Evolutionary conservation across 2,888 invertebrate genomes (phyloP).

Genomic region (Leptopterna dolabrata): DNA sequence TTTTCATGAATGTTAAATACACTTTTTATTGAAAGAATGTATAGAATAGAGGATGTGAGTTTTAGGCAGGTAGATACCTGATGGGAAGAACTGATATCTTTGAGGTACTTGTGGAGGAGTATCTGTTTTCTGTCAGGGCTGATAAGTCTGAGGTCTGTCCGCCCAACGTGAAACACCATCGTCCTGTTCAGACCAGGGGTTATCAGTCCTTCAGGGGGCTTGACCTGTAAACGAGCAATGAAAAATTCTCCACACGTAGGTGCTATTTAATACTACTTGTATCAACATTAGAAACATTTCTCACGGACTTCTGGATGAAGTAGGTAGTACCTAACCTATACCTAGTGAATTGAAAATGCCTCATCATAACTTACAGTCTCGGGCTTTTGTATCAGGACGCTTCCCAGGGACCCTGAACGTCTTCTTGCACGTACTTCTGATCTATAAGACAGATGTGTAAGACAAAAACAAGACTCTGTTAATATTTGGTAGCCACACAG

Average conservation of each 20-base stretch:
- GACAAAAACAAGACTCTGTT: not conserved
- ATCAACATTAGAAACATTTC: too few relatives aligned
- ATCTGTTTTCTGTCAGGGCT: conserved; percentile 93
- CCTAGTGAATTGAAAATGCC: too few relatives aligned
- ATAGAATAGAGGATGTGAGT: not conserved
- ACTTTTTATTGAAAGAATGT: too few relatives aligned
- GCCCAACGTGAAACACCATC: conserved; percentile 92
- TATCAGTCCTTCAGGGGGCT: conserved; percentile 45
- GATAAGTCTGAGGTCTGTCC: conserved; percentile 87
- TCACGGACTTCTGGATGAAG: too few relatives aligned
- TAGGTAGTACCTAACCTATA: too few relatives aligned
- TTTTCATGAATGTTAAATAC: too few relatives aligned
- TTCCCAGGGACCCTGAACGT: conserved; percentile 69
- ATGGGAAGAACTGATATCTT: conserved; percentile 89
- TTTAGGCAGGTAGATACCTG: too few relatives aligned
- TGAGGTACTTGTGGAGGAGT: conserved; percentile 86
- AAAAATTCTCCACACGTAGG: not conserved
- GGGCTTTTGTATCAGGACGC: conserved; percentile 64
- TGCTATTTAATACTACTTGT: too few relatives aligned
- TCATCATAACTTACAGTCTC: conserved; percentile 35
- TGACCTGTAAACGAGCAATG: not conserved
- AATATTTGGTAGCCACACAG: too few relatives aligned
- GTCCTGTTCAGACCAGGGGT: conserved; percentile 79
- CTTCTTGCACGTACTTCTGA: conserved; percentile 65
- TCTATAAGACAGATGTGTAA: too few relatives aligned